Evolutionary conservation across 2,113 vertebrate species (phyloP).

Genomic region (Percina caprodes): DNA sequence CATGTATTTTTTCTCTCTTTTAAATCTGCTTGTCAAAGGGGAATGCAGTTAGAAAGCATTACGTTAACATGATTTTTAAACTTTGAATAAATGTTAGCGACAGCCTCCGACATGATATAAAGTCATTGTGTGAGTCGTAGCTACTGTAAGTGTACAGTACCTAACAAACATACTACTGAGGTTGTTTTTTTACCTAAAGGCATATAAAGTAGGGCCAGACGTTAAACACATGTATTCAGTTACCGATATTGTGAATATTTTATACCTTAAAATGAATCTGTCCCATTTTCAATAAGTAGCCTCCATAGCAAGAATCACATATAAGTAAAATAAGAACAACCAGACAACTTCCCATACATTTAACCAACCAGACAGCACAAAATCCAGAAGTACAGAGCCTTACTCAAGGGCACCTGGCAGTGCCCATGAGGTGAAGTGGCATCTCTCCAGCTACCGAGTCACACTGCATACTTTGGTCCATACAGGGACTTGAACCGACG

Average conservation of each 20-base stretch:
- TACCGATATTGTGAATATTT: not conserved
- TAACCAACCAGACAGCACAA: not conserved
- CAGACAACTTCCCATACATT: not conserved
- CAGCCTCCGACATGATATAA: not conserved
- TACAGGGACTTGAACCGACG: no score
- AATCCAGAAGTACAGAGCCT: not conserved
- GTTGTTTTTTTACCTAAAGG: not conserved
- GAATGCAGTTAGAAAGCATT: not conserved
- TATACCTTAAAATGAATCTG: not conserved
- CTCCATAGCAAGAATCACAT: not conserved
- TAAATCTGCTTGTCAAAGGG: conserved; percentile 3
- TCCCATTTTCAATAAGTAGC: not conserved
- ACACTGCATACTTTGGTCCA: no score
- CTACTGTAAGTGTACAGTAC: not conserved
- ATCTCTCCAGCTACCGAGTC: no score
- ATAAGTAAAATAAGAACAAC: not conserved
- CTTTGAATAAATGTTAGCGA: not conserved
- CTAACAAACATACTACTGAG: not conserved
- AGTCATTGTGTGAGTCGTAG: not conserved
- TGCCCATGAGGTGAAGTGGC: no score
- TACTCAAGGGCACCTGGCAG: no score
- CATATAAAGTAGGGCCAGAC: no score
- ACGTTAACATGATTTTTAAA: not conserved
- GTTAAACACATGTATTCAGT: not conserved
- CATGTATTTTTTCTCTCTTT: conserved; percentile 48